Percentiles rank a stretch among this genome's conserved stretches.
These are phyloP conservation scores for Eutolmus rufibarbis DNA, from an alignment of 2,888 invertebrate genomes.

Conservation along the genomic window DNA sequence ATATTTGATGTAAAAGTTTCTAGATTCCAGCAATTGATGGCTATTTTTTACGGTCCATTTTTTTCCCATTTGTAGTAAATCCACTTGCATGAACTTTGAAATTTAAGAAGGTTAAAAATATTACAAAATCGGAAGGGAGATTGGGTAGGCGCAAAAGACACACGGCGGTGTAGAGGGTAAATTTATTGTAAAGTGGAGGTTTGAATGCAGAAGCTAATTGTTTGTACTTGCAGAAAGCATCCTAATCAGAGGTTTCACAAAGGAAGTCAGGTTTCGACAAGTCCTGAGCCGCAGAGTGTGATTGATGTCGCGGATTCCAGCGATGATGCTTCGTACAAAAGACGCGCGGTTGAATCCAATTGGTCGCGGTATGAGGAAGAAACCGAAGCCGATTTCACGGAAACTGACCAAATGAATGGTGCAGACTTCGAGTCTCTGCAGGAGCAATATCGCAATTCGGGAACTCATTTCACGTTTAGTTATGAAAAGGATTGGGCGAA, in stretches of 20 bases:
- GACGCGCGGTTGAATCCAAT: constrained; percentile 42
- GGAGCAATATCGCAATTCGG: constrained; percentile 58
- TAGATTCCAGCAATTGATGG: not conserved
- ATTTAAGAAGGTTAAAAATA: not conserved
- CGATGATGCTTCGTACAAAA: constrained; percentile 55
- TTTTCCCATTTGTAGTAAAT: not conserved
- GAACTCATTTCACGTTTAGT: constrained; percentile 61
- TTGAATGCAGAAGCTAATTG: not conserved
- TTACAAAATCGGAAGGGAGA: not conserved
- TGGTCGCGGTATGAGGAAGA: constrained; percentile 23
- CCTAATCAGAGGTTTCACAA: not conserved
- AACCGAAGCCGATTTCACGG: constrained; percentile 49
- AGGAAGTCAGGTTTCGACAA: not conserved
- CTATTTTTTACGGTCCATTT: not conserved
- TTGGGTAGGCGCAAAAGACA: not conserved
- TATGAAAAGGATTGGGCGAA: constrained; percentile 64
- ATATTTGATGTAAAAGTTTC: not conserved
- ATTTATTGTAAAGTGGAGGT: not conserved
- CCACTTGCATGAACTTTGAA: not conserved
- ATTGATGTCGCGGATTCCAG: constrained; percentile 61
- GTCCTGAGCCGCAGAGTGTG: constrained; percentile 51
- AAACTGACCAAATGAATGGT: constrained; percentile 56
- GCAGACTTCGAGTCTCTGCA: constrained; percentile 61
- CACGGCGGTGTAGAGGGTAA: not conserved
- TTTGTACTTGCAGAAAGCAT: not conserved